Conservation (phyloP, 2,888 invertebrate genomes). For the Amiota minor region DNA sequence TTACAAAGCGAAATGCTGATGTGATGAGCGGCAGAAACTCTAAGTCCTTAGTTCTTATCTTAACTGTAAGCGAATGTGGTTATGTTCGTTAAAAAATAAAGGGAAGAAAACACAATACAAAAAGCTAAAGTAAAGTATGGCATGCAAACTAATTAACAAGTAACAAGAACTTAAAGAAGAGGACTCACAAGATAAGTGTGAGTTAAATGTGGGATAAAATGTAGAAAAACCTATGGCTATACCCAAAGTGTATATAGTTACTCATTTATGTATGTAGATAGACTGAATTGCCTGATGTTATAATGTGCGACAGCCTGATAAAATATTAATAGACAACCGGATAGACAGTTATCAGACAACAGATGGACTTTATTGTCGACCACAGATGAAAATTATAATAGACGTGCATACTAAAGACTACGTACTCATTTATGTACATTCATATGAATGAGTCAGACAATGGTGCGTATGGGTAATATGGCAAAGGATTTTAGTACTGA, state of each 20-base stretch:
- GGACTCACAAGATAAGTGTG: background rate
- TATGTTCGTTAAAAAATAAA: background rate
- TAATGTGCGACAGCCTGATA: constrained; percentile 62
- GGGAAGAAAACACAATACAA: background rate
- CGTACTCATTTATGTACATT: constrained; percentile 31
- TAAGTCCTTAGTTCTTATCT: too few relatives aligned
- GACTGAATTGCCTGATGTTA: constrained; percentile 13
- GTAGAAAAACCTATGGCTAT: background rate
- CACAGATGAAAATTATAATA: constrained; percentile 66
- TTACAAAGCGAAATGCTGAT: background rate
- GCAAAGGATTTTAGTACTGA: background rate
- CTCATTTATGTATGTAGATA: constrained; percentile 20
- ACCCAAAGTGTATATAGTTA: background rate
- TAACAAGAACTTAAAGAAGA: background rate
- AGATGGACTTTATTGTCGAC: constrained; percentile 71
- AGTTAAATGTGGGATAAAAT: background rate
- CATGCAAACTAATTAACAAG: constrained; percentile 67
- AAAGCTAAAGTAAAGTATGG: constrained; percentile 14
- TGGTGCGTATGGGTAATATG: constrained; percentile 13
- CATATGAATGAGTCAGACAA: constrained; percentile 39
- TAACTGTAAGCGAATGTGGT: constrained; percentile 1
- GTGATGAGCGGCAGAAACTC: too few relatives aligned
- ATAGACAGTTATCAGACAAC: constrained; percentile 72
- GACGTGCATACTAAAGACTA: constrained; percentile 55
- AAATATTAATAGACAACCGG: constrained; percentile 71